A percentile compares a stretch with the other conserved stretches of the same genome.
These are phyloP conservation scores for Grapholita molesta DNA, from an alignment of 1,140 invertebrate species.

Conservation along the genomic window DNA sequence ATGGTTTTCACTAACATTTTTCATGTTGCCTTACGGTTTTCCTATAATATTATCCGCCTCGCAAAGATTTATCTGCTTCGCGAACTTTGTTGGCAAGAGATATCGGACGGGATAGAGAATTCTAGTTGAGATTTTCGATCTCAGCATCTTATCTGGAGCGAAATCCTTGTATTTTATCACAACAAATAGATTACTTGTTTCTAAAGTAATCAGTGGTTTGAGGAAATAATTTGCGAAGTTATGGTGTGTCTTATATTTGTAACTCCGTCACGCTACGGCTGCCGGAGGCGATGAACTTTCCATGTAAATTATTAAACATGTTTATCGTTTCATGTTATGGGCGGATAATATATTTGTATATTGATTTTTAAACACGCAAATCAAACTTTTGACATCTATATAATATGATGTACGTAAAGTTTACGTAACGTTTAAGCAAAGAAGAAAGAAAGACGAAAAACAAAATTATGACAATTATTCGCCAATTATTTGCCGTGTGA, in stretches of 20 bases:
- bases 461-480: no score
- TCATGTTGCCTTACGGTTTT: not conserved
- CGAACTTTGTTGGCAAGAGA: slow-evolving; percentile 5
- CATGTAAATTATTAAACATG: not conserved
- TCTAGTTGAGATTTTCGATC: not conserved
- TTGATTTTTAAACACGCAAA: not conserved
- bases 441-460: no score
- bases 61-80: not conserved
- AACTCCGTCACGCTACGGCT: not conserved
- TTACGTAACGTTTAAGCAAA: no score
- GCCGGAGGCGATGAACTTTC: not conserved
- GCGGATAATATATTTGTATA: not conserved
- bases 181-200: no score
- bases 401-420: no score
- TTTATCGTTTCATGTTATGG: not conserved
- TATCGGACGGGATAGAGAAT: not conserved
- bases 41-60: slow-evolving; percentile 1
- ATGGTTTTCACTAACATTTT: not conserved
- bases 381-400: not conserved
- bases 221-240: not conserved
- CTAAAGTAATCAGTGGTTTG: not conserved
- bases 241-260: not conserved
- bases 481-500: no score
- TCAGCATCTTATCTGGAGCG: not conserved
- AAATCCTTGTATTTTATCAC: not conserved